Evolutionary conservation across 2,113 vertebrate species (phyloP), one percentile per base, ranked within the genome.

Genomic region (Rhinolophus ferrumequinum): DNA sequence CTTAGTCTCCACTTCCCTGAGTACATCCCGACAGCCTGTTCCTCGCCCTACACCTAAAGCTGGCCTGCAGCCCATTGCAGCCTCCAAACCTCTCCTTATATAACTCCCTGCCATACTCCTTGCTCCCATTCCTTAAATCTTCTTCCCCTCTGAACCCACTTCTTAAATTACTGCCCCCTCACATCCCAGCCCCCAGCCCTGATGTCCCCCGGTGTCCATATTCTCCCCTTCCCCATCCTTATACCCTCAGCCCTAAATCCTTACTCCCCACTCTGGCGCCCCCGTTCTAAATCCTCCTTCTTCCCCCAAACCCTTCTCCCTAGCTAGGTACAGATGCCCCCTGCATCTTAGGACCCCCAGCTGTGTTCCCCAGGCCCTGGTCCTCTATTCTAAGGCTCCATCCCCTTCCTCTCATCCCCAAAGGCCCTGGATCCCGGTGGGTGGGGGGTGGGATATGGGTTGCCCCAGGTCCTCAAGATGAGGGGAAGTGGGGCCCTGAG

Each of bases 341-440:
- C 15, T 24, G 30, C 52, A 52, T 69, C 87, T 89, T 41, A 79
- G 90, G 50, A 22, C 10, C 6, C 67, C 33, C 22, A 50, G 2
- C 6, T 35, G 15, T 19, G 1, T 14, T 67, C 28, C 10, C 26
- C 14, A 75, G 35, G 41, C 26, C 47, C 76, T 70, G 50, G 69
- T 41, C 77, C 15, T 12, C 21, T 5, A 26, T 62, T 81, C 16
- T 35, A 30, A 76, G 64, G 10, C 21, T 24, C 33, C 54, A 24
- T 22, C 10, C 10, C 38, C 44, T 70, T 50, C 26, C 22, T 35
- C 16, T 77, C 12, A 26, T 44, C 44, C 56, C 11, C 30, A 56
- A 15, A 13, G 28, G 0, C 33, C 24, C 41, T 82, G 24, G 33
- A 16, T 18, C 22, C 26, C 13, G 0, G 1, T 66, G 1, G 35